phyloP scores from a whole-genome alignment of 2,888 invertebrate species.

The Athalia cordata region DNA sequence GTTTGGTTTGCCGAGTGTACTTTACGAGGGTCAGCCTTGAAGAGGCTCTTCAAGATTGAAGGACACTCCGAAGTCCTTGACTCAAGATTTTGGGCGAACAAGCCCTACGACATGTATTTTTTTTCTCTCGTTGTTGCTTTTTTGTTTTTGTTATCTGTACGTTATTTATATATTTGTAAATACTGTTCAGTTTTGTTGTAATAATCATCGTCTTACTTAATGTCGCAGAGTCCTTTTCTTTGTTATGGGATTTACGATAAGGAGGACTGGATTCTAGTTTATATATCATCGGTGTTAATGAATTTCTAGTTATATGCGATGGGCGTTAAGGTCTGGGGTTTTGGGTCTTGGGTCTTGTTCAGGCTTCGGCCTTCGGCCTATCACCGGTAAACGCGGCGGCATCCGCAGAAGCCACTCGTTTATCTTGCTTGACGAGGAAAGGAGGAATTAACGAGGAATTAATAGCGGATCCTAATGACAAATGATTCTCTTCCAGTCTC shows the following conservation, averaged over 20 bases:
- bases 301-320: constrained; percentile 6
- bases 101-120: constrained; percentile 13
- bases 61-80: constrained; percentile 18
- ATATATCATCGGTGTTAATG: constrained; percentile 4
- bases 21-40: constrained; percentile 9
- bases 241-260: neutral
- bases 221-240: constrained; percentile 5
- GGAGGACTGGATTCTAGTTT: neutral
- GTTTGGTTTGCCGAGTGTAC: neutral
- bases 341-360: neutral
- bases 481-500: constrained; percentile 66
- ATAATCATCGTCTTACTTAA: neutral
- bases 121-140: neutral
- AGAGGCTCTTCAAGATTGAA: constrained; percentile 22
- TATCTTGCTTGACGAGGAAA: constrained; percentile 73
- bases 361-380: neutral
- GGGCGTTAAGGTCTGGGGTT: too few relatives aligned
- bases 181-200: neutral
- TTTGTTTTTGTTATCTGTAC: neutral
- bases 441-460: constrained; percentile 74
- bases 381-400: constrained; percentile 7
- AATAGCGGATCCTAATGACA: constrained; percentile 73
- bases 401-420: constrained; percentile 65
- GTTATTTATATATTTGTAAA: neutral
- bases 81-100: constrained; percentile 26